Evolutionary conservation across 2,888 invertebrate genomes (phyloP), one percentile per base, ranked within the genome.

Genomic region (Lampropteryx suffumata): DNA sequence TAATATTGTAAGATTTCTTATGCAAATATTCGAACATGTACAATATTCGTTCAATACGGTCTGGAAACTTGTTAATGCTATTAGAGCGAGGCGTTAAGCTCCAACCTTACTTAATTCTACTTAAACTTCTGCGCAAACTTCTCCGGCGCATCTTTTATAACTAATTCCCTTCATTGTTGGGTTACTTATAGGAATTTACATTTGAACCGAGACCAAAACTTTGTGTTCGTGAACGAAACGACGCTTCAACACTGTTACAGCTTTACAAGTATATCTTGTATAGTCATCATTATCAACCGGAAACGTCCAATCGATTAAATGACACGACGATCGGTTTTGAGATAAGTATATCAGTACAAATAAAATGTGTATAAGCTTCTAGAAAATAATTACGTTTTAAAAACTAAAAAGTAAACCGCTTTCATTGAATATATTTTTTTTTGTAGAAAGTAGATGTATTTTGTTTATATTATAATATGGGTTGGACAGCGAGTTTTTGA

Each of bases 41-140:
- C 65, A 72, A 79, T 71, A 78, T 77, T 78, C 70, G 73, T 71
- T 76, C 82, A 87, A 85, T 83, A 86, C 81, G 84, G 88, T 88
- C 86, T 87, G 84, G 82, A 85, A 88, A 88, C 85, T 88, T 88
- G 78, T 78, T 88, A 88, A 88, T 88, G 79, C 88, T 88, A 85
- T 88, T 88, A 88, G 77, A 78, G 77, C 72, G 76, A 82, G 86
- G 87, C 85, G 87, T 82, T 84, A 85, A 87, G 85, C 81, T 75
- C 76, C 79, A 82, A 81, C 82, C 81, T 82, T 86, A 84, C 85
- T 86, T 87, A 85, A 84, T 79, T 81, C 84, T 86, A 86, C 87
- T 88, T 87, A 86, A 48, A 49, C 48, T 53, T 53, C 21, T 12
- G 48, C 34, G 32, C 48, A 44, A 48, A 49, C 48, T 53, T 82